phyloP scores from a whole-genome alignment of 1,140 invertebrate species.

The Charaxes varanes region DNA sequence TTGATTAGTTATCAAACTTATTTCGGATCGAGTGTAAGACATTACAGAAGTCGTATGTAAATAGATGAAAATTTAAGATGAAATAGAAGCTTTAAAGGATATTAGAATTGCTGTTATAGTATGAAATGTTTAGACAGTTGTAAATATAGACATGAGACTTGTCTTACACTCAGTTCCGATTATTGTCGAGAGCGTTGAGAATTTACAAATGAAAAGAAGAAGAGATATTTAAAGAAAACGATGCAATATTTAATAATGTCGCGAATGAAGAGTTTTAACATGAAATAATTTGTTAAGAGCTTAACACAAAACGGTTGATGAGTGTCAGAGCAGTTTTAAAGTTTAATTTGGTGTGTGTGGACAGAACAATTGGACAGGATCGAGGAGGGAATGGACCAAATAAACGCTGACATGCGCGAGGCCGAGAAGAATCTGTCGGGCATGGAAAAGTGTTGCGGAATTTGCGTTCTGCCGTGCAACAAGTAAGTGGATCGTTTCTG shows the following conservation, averaged over 20 bases:
- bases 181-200: conserved; percentile 73
- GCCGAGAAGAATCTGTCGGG: conserved; percentile 99
- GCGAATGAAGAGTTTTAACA: conserved; percentile 15
- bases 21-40: conserved; percentile 65
- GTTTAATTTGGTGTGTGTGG: conserved; percentile 47
- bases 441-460: conserved; percentile 99
- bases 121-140: conserved; percentile 16
- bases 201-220: conserved; percentile 52
- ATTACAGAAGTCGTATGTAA: conserved; percentile 12
- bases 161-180: conserved; percentile 61
- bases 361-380: conserved; percentile 99
- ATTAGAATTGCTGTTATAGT: conserved; percentile 38
- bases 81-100: conserved; percentile 33
- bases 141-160: conserved; percentile 22
- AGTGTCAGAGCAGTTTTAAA: conserved; percentile 40
- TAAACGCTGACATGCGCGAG: conserved; percentile 99
- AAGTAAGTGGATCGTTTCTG: conserved; percentile 88
- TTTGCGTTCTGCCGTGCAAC: conserved; percentile 98
- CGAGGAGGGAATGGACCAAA: conserved; percentile 99
- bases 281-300: conserved; percentile 35
- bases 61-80: conserved; percentile 10
- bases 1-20: conserved; percentile 32
- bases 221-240: conserved; percentile 20
- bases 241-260: conserved; percentile 19
- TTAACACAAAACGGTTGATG: conserved; percentile 20